Base-by-base conservation (phyloP, 2,888 invertebrate genomes). In the Pammene fasciana region DNA sequence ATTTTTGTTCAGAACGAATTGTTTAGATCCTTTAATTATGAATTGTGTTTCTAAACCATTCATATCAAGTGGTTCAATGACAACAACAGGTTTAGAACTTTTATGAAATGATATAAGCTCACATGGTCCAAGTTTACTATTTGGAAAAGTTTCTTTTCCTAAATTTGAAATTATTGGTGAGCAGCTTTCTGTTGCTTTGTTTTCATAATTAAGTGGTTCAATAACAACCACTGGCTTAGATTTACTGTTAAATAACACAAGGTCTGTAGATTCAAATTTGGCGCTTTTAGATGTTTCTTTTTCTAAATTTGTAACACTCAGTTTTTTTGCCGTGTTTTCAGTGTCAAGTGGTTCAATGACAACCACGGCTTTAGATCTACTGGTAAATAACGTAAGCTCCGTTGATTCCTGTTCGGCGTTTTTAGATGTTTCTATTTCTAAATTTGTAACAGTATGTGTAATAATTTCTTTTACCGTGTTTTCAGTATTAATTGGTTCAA, bases 31-130 rank as follows among this genome's bases (percentile, higher is more conserved):
- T 41, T 50, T 65, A 41, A 38, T 18, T 16, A 65, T 46, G 10
- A 52, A 45, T 18, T 34, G 18, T 3, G 36, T 43, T 54, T 68
- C 52, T 6, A 68, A 52, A 59, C n/a, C 26, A 6, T 45, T 18
- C 18, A 68, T 59, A 14, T 65, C 55, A 14, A 67, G 67, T 45
- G 38, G 67, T 43, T 61, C 60, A 52, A 67, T 67, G 0, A 67
- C 52, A 45, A 67, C 66, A 9, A 55, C 55, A 11, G 55, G 55
- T 38, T 55, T 55, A 9, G 55, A 55, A 55, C 16, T 55, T 5
- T 16, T 55, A 16, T 55, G 14, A n/a, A 38, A 16, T 36, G 55
- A n/a, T 7, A 16, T 55, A 3, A 55, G 10, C 10, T 9, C 55
- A n/a, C 38, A 38, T 38, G 55, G 38, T 11, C 14, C 10, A 38